Conservation (phyloP, 2,888 invertebrate species). For the Dryobotodes eremita region DNA sequence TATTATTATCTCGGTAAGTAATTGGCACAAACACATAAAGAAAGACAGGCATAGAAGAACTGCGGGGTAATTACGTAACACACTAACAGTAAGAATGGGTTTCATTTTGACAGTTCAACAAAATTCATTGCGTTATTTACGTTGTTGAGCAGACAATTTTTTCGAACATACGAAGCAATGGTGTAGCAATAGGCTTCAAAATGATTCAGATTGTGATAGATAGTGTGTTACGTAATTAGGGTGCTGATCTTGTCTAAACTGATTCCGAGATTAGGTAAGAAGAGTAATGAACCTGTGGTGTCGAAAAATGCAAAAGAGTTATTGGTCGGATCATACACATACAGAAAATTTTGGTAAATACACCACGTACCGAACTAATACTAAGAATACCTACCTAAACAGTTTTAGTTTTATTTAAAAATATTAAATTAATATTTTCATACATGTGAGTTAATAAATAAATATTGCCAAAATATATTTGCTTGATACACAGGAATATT, state of each 20-base stretch:
- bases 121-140: too few species aligned
- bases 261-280: neutral
- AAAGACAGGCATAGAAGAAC: neutral
- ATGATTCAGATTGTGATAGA: too few species aligned
- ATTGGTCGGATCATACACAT: neutral
- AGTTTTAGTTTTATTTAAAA: neutral
- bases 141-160: too few species aligned
- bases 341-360: neutral
- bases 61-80: too few species aligned
- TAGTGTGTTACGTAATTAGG: too few species aligned
- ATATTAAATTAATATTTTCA: neutral
- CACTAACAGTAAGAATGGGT: too few species aligned
- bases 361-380: constrained; percentile 21
- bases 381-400: constrained; percentile 12
- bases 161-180: too few species aligned
- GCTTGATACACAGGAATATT: constrained; percentile 3
- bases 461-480: constrained; percentile 9
- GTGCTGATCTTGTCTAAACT: neutral
- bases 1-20: neutral
- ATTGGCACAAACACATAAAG: neutral
- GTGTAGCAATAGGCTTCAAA: too few species aligned
- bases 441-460: neutral
- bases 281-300: neutral
- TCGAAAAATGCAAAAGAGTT: constrained; percentile 21
- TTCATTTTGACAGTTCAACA: too few species aligned